Percentiles rank a stretch among this genome's conserved stretches.
Evolutionary conservation across 2,888 invertebrate species (phyloP).

Genomic region (Gisinianus flammeolus): DNA sequence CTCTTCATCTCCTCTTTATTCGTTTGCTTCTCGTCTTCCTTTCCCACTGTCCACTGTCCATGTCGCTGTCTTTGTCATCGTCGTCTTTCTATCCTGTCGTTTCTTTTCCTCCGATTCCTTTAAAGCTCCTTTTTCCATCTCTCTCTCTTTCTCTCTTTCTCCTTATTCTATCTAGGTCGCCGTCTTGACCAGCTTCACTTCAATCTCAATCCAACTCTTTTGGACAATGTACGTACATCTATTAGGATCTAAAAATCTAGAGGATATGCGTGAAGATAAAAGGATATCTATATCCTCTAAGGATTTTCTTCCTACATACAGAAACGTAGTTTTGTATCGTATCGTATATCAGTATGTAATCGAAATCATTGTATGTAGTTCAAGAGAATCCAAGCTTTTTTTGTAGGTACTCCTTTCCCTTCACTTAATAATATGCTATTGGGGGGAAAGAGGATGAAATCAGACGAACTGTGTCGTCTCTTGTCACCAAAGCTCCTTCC

Average conservation of each 20-base stretch:
- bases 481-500: no score
- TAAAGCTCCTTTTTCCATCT: not conserved
- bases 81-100: not conserved
- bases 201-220: conserved; percentile 15
- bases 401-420: conserved; percentile 1
- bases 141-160: not conserved
- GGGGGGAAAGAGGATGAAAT: not conserved
- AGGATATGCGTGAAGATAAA: not conserved
- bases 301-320: not conserved
- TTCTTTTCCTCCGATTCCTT: not conserved
- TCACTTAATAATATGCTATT: not conserved
- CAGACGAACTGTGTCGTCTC: conserved; percentile 15
- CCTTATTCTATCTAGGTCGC: conserved; percentile 21
- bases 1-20: no score
- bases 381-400: not conserved
- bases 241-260: not conserved
- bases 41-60: not conserved
- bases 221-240: not conserved
- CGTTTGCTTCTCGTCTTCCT: not conserved
- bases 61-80: not conserved
- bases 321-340: not conserved
- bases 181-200: conserved; percentile 31
- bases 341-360: no score
- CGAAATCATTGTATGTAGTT: not conserved
- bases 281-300: not conserved